phyloP scores from a whole-genome alignment of 1,140 invertebrate genomes.

The Grapholita molesta region DNA sequence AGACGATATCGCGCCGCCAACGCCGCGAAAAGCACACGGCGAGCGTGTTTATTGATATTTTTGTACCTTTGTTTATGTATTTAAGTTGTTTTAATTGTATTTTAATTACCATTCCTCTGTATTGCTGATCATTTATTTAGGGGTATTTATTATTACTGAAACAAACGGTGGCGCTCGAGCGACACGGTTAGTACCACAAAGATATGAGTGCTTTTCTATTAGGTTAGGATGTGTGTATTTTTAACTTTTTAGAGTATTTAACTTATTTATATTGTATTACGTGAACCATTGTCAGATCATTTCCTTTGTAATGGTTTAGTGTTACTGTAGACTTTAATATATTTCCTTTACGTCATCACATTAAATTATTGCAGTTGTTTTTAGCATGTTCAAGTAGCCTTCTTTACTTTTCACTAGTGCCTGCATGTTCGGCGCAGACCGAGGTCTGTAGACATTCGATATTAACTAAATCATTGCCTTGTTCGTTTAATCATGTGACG shows the following conservation, averaged over 20 bases:
- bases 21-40: slow-evolving; percentile 33
- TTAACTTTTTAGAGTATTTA: slow-evolving; percentile 78
- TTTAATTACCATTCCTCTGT: slow-evolving; percentile 66
- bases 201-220: slow-evolving; percentile 75
- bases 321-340: slow-evolving; percentile 75
- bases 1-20: slow-evolving; percentile 33
- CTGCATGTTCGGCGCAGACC: slow-evolving; percentile 45
- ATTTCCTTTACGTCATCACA: slow-evolving; percentile 71
- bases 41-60: slow-evolving; percentile 63
- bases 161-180: slow-evolving; percentile 30
- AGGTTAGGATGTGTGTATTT: slow-evolving; percentile 77
- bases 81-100: slow-evolving; percentile 58
- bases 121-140: slow-evolving; percentile 58
- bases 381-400: slow-evolving; percentile 61
- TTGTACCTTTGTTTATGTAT: slow-evolving; percentile 72
- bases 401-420: slow-evolving; percentile 69
- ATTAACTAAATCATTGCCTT: slow-evolving; percentile 47
- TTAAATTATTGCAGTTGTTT: slow-evolving; percentile 73
- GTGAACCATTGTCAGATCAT: slow-evolving; percentile 73
- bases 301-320: slow-evolving; percentile 77
- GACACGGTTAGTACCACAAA: slow-evolving; percentile 48
- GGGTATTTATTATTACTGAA: slow-evolving; percentile 42
- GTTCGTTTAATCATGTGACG: slow-evolving; percentile 41
- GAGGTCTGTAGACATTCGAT: slow-evolving; percentile 23
- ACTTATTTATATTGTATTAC: slow-evolving; percentile 78